Evolutionary conservation across 2,113 vertebrate genomes (phyloP).

Genomic region (Semnornis frantzii): DNA sequence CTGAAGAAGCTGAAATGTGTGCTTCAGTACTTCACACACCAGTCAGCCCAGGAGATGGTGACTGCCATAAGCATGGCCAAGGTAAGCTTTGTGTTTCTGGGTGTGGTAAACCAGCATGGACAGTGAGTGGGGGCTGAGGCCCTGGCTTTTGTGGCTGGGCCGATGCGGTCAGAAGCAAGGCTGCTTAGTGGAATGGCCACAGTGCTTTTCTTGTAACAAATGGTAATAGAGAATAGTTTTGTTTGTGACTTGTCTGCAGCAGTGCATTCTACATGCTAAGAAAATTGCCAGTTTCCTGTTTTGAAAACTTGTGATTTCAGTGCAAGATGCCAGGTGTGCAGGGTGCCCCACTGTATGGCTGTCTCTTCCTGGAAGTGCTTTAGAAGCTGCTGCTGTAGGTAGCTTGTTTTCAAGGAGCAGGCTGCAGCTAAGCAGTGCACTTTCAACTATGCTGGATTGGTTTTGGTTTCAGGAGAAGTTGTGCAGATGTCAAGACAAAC

Average conservation of each 20-base stretch:
- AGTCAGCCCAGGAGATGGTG: conserved; percentile 72
- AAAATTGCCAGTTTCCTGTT: not conserved
- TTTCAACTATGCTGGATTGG: not conserved
- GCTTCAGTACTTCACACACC: conserved; percentile 82
- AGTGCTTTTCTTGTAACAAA: not conserved
- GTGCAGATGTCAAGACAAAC: not conserved
- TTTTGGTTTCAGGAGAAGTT: not conserved
- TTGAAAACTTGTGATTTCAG: not conserved
- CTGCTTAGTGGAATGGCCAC: not conserved
- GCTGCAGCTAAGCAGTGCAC: not conserved
- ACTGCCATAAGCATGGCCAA: not conserved
- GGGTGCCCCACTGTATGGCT: not conserved
- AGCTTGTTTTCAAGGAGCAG: not conserved
- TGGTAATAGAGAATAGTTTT: not conserved
- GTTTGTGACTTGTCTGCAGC: not conserved
- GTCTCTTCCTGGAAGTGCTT: not conserved
- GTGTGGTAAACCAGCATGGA: not conserved
- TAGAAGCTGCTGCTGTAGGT: not conserved
- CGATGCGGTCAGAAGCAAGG: not conserved
- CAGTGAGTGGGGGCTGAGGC: not conserved
- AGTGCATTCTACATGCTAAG: not conserved
- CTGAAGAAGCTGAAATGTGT: conserved; percentile 60
- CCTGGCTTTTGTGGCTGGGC: not conserved
- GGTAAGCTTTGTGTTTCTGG: conserved; percentile 47
- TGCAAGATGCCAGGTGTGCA: not conserved